A percentile compares a stretch with the other conserved stretches of the same genome.
Conservation (phyloP, 2,888 invertebrate species). For the Stratiomys singularior region DNA sequence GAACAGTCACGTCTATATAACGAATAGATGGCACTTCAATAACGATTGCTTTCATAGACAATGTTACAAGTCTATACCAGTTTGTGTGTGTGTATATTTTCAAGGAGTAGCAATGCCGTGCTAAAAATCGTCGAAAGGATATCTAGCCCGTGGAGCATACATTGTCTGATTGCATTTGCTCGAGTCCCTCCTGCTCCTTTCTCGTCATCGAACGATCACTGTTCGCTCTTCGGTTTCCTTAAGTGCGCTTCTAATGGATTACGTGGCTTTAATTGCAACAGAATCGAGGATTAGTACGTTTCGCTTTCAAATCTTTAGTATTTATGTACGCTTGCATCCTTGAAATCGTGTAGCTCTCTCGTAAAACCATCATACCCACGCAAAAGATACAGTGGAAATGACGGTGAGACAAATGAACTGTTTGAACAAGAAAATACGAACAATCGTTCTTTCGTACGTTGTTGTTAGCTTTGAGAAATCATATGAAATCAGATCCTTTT, state of each 20-base stretch:
- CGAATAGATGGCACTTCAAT: slow-evolving; percentile 13
- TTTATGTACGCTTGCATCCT: neutral
- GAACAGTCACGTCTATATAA: slow-evolving; percentile 27
- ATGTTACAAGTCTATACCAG: neutral
- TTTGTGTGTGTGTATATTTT: neutral
- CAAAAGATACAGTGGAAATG: neutral
- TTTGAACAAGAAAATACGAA: neutral
- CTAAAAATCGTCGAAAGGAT: neutral
- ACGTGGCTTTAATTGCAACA: slow-evolving; percentile 42
- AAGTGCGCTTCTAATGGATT: slow-evolving; percentile 43
- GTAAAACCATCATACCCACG: neutral
- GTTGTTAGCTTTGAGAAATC: neutral
- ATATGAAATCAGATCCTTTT: neutral
- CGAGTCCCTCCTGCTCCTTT: neutral
- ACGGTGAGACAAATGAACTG: neutral
- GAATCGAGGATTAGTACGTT: slow-evolving; percentile 38
- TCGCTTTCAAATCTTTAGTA: slow-evolving; percentile 27
- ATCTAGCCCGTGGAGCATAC: neutral
- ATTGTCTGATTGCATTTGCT: slow-evolving; percentile 25
- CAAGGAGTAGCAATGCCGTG: neutral
- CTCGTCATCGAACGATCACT: neutral
- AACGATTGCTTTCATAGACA: neutral
- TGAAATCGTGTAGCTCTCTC: neutral
- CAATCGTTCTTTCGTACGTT: no score
- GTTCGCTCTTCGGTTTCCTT: neutral